Evolutionary conservation across 1,140 invertebrate genomes (phyloP), one percentile per base, ranked within the genome.

Genomic region (Lamellibrachia luymesi): DNA sequence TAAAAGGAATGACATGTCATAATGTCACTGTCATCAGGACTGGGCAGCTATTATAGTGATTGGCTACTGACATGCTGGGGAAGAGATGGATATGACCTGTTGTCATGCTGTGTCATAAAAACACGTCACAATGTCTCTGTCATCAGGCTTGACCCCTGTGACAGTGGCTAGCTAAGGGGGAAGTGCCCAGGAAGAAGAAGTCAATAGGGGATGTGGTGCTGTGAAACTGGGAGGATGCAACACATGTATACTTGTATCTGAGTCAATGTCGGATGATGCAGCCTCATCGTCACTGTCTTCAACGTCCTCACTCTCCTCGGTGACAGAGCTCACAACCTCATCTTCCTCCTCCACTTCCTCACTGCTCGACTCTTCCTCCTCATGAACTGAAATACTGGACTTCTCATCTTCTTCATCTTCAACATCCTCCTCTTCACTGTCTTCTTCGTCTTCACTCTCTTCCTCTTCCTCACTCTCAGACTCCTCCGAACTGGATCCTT

Each of bases 401-500:
- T 80, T 80, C 56, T 92, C 92, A 51, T 92, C 92, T 50, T 92
- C 92, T 51, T 92, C 92, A 56, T 51, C 56, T 56, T 92, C 92
- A n/a, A 50, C 51, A 51, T 91, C 91, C 17, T 91, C 91, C 51
- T 91, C 91, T 1, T 92, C 17, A 22, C 52, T 56, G 10, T 92
- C 92, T 52, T 92, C 52, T 52, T 92, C 92, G 52, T 92, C 92
- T 50, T 91, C 91, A 91, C 51, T 51, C n/a, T 91, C 91, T 49
- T 91, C 91, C 22, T 91, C 90, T 7, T 91, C 90, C 8, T 91
- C 91, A 27, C 91, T 91, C 27, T 91, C 91, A 91, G 91, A 91
- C 13, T 80, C 64, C 64, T 80, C 64, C 5, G 64, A 80, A 80
- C 64, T 80, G 8, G 64, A 80, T 80, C 64, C 64, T 80, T 80